These are phyloP conservation scores for Leptoclinus maculatus DNA, from an alignment of 2,797 vertebrate genomes.

Conservation along the genomic window DNA sequence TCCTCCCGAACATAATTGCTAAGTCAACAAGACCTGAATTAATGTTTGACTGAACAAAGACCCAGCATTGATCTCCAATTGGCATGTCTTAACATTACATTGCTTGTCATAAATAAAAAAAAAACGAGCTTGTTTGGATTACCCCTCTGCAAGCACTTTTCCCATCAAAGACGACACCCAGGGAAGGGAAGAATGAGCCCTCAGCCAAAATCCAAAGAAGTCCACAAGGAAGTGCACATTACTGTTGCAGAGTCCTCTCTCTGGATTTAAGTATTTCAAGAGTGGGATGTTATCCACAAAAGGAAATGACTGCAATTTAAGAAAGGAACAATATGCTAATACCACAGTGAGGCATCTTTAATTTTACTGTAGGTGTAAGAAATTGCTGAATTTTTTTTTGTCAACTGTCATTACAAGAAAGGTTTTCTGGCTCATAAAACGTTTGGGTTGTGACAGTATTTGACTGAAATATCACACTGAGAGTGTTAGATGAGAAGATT, in stretches of 20 bases:
- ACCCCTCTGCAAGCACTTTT: slow-evolving; percentile 29
- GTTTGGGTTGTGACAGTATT: not conserved
- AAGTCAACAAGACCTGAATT: slow-evolving; percentile 38
- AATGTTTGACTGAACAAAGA: slow-evolving; percentile 44
- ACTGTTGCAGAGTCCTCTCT: slow-evolving; percentile 31
- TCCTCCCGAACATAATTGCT: not conserved
- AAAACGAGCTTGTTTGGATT: slow-evolving; percentile 33
- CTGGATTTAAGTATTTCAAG: slow-evolving; percentile 24
- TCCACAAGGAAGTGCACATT: slow-evolving; percentile 38
- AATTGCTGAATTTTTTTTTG: slow-evolving; percentile 10
- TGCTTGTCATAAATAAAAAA: slow-evolving; percentile 29
- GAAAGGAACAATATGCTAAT: slow-evolving; percentile 2
- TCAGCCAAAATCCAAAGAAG: slow-evolving; percentile 32
- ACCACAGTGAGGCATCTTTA: not conserved
- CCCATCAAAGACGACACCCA: slow-evolving; percentile 43
- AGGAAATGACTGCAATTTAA: not conserved
- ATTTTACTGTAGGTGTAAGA: not conserved
- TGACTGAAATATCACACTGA: not conserved
- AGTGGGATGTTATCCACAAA: slow-evolving; percentile 20
- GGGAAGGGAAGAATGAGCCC: slow-evolving; percentile 36
- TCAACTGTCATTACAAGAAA: not conserved
- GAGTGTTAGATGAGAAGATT: not conserved
- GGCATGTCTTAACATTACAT: slow-evolving; percentile 46
- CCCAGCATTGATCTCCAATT: slow-evolving; percentile 43
- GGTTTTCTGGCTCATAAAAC: not conserved